Evolutionary conservation across 2,797 vertebrate species (phyloP).

Genomic region (Brachyrhaphis roseni): DNA sequence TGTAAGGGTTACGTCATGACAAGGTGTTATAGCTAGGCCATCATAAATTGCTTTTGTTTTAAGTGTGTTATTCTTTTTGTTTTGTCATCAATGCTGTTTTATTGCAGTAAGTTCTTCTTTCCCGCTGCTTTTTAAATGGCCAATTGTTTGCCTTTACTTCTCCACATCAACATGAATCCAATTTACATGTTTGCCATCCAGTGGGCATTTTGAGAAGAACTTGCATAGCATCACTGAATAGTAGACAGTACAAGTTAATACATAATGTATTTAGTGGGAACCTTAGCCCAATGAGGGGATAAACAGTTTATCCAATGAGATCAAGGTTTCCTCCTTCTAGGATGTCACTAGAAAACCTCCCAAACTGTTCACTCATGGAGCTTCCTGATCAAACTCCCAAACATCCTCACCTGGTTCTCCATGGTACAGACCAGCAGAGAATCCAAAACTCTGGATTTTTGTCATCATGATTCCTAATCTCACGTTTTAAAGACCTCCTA

Average conservation of each 20-base stretch:
- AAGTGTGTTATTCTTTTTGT: neutral
- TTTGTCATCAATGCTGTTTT: neutral
- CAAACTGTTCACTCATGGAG: neutral
- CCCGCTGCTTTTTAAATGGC: neutral
- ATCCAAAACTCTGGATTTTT: neutral
- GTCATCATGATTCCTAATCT: neutral
- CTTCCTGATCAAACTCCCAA: neutral
- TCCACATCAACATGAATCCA: neutral
- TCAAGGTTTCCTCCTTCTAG: neutral
- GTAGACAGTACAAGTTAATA: too few species aligned
- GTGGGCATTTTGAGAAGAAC: neutral
- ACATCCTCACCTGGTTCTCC: neutral
- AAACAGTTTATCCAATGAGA: neutral
- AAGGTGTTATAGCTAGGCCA: slow-evolving; percentile 14
- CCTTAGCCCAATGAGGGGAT: too few species aligned
- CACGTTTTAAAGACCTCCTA: neutral
- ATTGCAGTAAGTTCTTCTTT: neutral
- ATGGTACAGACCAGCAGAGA: neutral
- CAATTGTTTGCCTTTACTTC: neutral
- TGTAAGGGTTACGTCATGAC: slow-evolving; percentile 29
- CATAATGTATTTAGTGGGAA: too few species aligned
- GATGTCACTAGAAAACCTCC: neutral
- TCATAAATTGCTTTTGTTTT: slow-evolving; percentile 1
- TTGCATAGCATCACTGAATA: neutral
- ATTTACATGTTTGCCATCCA: neutral